Conservation (phyloP, 2,113 vertebrate genomes). For the Spea bombifrons region DNA sequence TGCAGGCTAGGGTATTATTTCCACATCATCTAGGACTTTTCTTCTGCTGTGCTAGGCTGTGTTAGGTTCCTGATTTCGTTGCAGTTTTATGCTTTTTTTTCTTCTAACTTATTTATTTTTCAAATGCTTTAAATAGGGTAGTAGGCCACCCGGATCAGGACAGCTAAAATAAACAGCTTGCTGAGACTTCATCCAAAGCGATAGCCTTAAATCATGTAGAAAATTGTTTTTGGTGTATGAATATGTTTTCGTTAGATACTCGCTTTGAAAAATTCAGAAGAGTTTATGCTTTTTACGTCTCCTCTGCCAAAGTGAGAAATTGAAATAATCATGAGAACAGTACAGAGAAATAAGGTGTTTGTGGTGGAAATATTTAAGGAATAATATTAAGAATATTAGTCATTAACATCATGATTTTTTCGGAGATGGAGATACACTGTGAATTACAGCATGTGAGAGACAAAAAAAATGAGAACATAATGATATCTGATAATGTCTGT, state of each 20-base stretch:
- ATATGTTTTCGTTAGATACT: slow-evolving; percentile 31
- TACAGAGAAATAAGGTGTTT: neutral
- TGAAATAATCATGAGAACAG: slow-evolving; percentile 19
- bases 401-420: slow-evolving; percentile 2
- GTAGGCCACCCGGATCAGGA: slow-evolving; percentile 17
- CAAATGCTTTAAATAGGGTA: neutral
- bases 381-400: slow-evolving; percentile 8
- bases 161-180: slow-evolving; percentile 32
- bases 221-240: slow-evolving; percentile 42
- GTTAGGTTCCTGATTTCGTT: slow-evolving; percentile 5
- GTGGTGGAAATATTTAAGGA: neutral
- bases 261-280: slow-evolving; percentile 15
- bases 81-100: slow-evolving; percentile 3
- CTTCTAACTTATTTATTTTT: slow-evolving; percentile 15
- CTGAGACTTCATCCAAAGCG: slow-evolving; percentile 37
- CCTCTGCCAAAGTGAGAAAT: neutral
- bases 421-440: neutral
- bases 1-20: slow-evolving; percentile 27
- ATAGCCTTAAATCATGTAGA: slow-evolving; percentile 44
- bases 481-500: neutral
- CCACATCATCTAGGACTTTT: slow-evolving; percentile 27
- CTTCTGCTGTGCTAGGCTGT: slow-evolving; percentile 28
- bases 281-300: neutral
- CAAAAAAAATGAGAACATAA: neutral
- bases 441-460: neutral